Percentiles rank a stretch among this genome's conserved stretches.
phyloP scores from a whole-genome alignment of 2,888 invertebrate genomes.

The Shargacucullia verbasci region DNA sequence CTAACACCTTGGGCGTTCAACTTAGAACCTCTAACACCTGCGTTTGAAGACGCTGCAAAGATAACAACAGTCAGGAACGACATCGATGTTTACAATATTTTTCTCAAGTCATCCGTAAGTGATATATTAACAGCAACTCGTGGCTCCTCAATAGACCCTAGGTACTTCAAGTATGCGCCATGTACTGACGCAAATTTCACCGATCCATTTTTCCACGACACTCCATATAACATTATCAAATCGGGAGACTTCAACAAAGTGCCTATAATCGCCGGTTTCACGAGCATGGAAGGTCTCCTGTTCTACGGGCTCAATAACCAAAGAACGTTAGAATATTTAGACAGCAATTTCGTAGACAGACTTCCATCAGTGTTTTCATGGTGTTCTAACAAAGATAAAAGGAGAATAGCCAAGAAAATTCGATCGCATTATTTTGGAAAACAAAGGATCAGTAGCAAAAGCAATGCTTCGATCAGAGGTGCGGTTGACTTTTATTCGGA shows the following conservation, averaged over 20 bases:
- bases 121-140: conserved; percentile 68
- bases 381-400: conserved; percentile 69
- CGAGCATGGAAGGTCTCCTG: conserved; percentile 75
- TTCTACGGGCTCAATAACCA: conserved; percentile 76
- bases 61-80: conserved; percentile 61
- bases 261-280: conserved; percentile 76
- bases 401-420: conserved; percentile 67
- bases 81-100: conserved; percentile 68
- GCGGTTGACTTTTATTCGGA: conserved; percentile 76
- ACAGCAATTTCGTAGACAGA: conserved; percentile 71
- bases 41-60: conserved; percentile 74
- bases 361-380: conserved; percentile 79
- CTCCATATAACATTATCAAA: conserved; percentile 75
- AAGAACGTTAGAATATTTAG: conserved; percentile 67
- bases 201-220: conserved; percentile 77
- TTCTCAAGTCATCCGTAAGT: conserved; percentile 63
- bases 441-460: conserved; percentile 60
- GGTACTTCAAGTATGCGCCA: conserved; percentile 80
- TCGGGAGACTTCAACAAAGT: conserved; percentile 77
- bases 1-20: conserved; percentile 82
- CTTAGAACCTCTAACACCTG: conserved; percentile 65
- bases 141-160: conserved; percentile 73
- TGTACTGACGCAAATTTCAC: conserved; percentile 74
- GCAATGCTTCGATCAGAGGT: conserved; percentile 58
- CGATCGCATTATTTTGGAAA: conserved; percentile 75